Evolutionary conservation across 2,797 vertebrate genomes (phyloP).

Genomic region (Antrozous pallidus): DNA sequence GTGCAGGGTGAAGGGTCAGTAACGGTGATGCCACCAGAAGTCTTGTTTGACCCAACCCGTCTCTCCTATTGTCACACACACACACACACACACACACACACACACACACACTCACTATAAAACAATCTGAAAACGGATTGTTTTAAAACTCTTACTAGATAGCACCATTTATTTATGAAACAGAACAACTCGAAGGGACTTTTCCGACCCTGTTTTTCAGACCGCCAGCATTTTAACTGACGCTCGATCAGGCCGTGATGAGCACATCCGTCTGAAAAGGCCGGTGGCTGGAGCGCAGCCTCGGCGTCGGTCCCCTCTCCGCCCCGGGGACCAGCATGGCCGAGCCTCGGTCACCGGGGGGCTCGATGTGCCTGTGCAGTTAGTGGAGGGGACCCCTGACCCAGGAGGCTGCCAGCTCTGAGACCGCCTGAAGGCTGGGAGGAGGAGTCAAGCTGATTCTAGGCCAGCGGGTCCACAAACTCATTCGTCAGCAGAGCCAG

Average conservation of each 20-base stretch:
- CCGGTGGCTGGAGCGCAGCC: not conserved
- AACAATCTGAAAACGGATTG: not conserved
- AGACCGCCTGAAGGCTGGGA: not conserved
- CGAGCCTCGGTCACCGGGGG: constrained; percentile 39
- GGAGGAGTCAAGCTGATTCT: not conserved
- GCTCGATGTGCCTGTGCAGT: constrained; percentile 46
- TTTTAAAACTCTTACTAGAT: not conserved
- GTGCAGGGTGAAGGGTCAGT: not conserved
- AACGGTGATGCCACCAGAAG: not conserved
- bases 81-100: too few relatives aligned
- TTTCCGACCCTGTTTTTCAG: not conserved
- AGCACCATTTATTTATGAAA: constrained; percentile 27
- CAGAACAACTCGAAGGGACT: not conserved
- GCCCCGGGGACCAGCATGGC: constrained; percentile 11
- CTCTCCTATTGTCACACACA: not conserved
- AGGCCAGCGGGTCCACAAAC: too few relatives aligned
- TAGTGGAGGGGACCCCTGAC: not conserved
- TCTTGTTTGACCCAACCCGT: not conserved
- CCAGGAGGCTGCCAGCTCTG: not conserved
- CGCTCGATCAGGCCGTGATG: constrained; percentile 43
- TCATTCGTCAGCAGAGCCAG: too few relatives aligned
- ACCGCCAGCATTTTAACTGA: constrained; percentile 49
- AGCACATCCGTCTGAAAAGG: constrained; percentile 7
- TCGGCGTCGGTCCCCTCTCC: constrained; percentile 31
- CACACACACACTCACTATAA: not conserved